Conservation (phyloP, 2,888 invertebrate species). For the Belgica antarctica region DNA sequence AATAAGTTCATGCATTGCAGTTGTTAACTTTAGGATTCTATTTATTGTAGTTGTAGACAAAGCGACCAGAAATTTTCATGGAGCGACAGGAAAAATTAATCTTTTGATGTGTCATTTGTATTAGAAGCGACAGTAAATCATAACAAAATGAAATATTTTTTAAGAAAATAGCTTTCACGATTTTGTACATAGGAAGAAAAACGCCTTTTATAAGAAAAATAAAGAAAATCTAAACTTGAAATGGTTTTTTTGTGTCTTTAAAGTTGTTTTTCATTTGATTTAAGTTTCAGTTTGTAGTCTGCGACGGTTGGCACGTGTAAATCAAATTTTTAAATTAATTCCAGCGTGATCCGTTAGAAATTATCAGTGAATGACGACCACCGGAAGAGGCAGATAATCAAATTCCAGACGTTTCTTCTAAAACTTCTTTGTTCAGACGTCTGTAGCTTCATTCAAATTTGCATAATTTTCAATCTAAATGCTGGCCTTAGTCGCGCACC, state of each 20-base stretch:
- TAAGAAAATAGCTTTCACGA: background rate
- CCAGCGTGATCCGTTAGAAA: too few species aligned
- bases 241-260: background rate
- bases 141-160: background rate
- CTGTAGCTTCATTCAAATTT: constrained; percentile 22
- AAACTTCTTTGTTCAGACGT: background rate
- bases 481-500: too few species aligned
- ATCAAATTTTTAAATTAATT: too few species aligned
- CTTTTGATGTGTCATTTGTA: constrained; percentile 21
- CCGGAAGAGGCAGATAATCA: background rate
- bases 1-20: background rate
- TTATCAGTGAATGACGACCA: too few species aligned
- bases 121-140: too few species aligned
- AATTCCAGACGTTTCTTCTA: background rate
- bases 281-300: too few species aligned
- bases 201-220: background rate
- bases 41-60: constrained; percentile 38
- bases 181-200: background rate
- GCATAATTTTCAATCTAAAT: constrained; percentile 42
- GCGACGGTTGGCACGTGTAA: too few species aligned
- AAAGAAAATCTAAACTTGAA: background rate
- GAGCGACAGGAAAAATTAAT: background rate
- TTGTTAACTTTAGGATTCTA: constrained; percentile 37
- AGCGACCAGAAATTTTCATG: background rate
- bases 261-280: background rate